These are phyloP conservation scores for Ophthalmolycus amberensis DNA, from an alignment of 2,113 vertebrate species.

Conservation along the genomic window DNA sequence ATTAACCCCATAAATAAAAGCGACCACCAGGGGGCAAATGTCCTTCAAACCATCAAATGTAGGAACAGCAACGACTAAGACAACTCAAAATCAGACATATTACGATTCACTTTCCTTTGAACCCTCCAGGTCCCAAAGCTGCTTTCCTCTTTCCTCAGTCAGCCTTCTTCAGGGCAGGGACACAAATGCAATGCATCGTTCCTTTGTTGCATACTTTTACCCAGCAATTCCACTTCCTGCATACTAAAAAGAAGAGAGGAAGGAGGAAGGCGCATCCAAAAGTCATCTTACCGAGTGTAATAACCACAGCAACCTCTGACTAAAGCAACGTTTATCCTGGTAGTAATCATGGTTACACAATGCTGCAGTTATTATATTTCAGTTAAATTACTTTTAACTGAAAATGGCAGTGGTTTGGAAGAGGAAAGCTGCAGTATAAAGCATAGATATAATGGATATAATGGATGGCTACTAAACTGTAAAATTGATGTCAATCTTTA, in stretches of 20 bases:
- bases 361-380: not conserved
- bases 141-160: slow-evolving; percentile 27
- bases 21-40: slow-evolving; percentile 36
- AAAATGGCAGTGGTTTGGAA: not conserved
- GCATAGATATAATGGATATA: not conserved
- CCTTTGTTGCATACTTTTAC: slow-evolving; percentile 12
- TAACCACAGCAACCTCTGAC: not conserved
- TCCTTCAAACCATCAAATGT: not conserved
- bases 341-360: not conserved
- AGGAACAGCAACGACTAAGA: not conserved
- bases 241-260: not conserved
- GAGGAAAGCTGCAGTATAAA: not conserved
- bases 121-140: slow-evolving; percentile 13
- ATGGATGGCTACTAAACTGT: not conserved
- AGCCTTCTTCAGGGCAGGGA: slow-evolving; percentile 34
- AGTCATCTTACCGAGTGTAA: not conserved
- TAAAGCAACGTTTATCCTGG: not conserved
- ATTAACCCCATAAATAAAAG: not conserved
- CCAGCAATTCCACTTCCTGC: slow-evolving; percentile 32
- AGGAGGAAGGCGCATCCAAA: not conserved
- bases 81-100: slow-evolving; percentile 8
- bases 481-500: not conserved
- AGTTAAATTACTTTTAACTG: not conserved
- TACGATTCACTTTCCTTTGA: slow-evolving; percentile 21
- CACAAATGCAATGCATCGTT: slow-evolving; percentile 32